These are phyloP conservation scores for Xenopus tropicalis DNA, from an alignment of 2,113 vertebrate species.

Conservation along the genomic window DNA sequence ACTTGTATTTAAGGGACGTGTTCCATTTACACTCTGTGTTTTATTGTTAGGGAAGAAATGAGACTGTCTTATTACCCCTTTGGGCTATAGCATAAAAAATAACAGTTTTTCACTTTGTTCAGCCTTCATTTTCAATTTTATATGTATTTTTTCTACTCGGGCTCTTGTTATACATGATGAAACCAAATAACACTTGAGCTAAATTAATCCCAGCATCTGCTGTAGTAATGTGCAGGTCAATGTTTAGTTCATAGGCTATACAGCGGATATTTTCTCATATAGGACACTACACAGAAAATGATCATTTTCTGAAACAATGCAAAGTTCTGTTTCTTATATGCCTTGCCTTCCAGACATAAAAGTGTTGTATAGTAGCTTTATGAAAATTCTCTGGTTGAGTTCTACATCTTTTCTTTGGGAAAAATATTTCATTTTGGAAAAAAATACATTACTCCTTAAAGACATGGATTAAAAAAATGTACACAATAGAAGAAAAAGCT, in stretches of 20 bases:
- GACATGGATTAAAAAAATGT: no score
- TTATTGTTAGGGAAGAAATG: slow-evolving; percentile 3
- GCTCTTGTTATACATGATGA: neutral
- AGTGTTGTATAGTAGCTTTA: no score
- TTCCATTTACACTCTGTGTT: slow-evolving; percentile 26
- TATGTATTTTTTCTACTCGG: neutral
- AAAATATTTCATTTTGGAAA: no score
- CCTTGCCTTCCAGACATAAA: no score
- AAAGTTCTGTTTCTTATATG: no score
- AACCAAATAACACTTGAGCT: slow-evolving; percentile 12
- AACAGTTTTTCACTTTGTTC: slow-evolving; percentile 13
- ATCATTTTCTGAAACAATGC: no score
- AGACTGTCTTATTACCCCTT: slow-evolving; percentile 26
- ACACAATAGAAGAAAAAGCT: no score
- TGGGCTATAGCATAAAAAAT: slow-evolving; percentile 31
- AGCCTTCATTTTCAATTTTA: neutral
- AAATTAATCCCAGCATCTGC: slow-evolving; percentile 3
- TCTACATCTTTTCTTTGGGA: no score
- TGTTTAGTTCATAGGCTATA: slow-evolving; percentile 4
- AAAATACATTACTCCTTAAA: no score
- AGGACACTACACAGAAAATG: no score
- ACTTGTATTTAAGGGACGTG: slow-evolving; percentile 21
- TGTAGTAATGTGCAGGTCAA: neutral
- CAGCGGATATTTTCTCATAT: neutral
- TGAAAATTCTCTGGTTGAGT: no score